Evolutionary conservation across 2,888 invertebrate species (phyloP), one percentile per base, ranked within the genome.

Genomic region (Camptogramma bilineatum): DNA sequence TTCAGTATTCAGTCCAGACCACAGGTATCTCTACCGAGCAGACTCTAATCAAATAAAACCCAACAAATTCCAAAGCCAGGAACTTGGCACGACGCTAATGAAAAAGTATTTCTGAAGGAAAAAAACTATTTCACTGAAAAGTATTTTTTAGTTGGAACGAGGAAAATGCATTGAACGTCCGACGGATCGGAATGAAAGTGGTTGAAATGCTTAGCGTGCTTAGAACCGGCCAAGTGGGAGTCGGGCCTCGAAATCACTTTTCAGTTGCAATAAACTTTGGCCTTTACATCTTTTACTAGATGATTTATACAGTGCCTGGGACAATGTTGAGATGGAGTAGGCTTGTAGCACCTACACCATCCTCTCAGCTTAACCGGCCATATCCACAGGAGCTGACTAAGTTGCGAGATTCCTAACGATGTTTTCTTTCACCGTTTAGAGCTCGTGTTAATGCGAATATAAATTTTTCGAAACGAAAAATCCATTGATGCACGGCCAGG

Each of bases 41-140:
- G 24, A 21, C 62, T 34, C 21, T 50, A 50, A 63, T 63, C 24
- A 57, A 62, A 57, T 52, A 46, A 62, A 52, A 57, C 39, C 47
- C 18, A 4, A 19, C 24, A 47, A 48, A 53, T 57, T 53, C 53
- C 48, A 63, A 39, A 52, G 47, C 16, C 7, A 9, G 16, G 52
- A 62, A 48, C 52, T 52, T 47, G 47, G 57, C 42, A 31, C 28
- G 31, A 48, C 57, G 8, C 48, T 56, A 62, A 62, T 56, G 54
- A 56, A 52, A 62, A 62, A 62, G 62, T 34, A 28, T 47, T 62
- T 46, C 18, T 42, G 13, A 61, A 10, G 9, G 21, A 21, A 24
- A 52, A 44, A 53, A 57, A 52, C 39, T 52, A 48, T 42, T 62
- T 47, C 39, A 1, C 46, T 17, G n/a, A 21, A 56, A 57, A 24